phyloP scores from a whole-genome alignment of 2,888 invertebrate genomes.

The Acanthopleura granulata region DNA sequence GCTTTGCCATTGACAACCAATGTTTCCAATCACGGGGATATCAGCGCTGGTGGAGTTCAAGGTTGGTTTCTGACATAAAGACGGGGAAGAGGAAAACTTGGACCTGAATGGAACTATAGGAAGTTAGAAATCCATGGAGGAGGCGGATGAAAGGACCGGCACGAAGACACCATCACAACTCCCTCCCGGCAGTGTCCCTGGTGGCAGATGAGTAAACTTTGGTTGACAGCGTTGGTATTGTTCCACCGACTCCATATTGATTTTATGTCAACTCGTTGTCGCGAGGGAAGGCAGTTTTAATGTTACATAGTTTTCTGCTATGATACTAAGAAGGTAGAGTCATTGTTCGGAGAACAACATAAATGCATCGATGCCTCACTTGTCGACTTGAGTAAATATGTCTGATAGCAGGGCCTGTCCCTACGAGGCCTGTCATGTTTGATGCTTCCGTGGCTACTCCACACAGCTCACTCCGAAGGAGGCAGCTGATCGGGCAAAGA shows the following conservation, averaged over 20 bases:
- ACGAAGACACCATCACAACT: neutral
- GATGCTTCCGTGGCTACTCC: too few relatives aligned
- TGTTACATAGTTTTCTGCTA: slow-evolving; percentile 16
- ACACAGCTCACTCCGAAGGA: too few relatives aligned
- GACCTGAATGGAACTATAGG: neutral
- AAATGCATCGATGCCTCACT: neutral
- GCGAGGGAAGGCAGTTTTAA: neutral
- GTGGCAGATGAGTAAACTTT: neutral
- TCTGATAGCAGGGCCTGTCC: neutral
- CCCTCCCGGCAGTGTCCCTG: neutral
- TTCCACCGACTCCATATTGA: neutral
- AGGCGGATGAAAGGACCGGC: neutral
- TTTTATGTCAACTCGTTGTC: neutral
- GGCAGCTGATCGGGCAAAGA: too few relatives aligned
- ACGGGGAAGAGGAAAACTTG: neutral
- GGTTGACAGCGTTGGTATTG: slow-evolving; percentile 6
- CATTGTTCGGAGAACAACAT: neutral
- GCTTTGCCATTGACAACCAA: neutral
- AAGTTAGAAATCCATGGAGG: neutral
- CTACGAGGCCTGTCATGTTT: too few relatives aligned
- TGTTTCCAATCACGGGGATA: neutral
- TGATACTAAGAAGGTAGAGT: neutral
- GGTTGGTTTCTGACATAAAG: slow-evolving; percentile 1
- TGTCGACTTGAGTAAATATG: neutral
- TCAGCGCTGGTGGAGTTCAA: neutral